phyloP scores from a whole-genome alignment of 2,888 invertebrate species.

The Dione juno region DNA sequence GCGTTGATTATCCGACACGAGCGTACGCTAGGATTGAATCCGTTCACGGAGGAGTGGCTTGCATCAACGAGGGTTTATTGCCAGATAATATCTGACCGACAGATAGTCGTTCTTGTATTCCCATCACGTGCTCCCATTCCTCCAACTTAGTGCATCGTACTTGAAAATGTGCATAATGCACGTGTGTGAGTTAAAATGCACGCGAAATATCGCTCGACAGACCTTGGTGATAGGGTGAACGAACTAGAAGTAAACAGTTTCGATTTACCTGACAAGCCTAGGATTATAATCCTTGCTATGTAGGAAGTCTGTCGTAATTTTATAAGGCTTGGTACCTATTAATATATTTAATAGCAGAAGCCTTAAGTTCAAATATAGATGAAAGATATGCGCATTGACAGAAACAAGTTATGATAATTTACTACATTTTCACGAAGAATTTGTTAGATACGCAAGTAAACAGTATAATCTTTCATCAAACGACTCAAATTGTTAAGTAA shows the following conservation, averaged over 20 bases:
- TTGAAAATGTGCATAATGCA: slow-evolving; percentile 67
- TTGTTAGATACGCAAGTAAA: slow-evolving; percentile 63
- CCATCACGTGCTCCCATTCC: slow-evolving; percentile 77
- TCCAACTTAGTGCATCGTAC: slow-evolving; percentile 76
- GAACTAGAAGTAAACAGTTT: slow-evolving; percentile 66
- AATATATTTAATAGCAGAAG: slow-evolving; percentile 18
- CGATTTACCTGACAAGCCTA: slow-evolving; percentile 25
- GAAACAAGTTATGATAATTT: slow-evolving; percentile 56
- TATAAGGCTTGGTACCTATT: slow-evolving; percentile 6
- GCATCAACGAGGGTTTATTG: slow-evolving; percentile 61
- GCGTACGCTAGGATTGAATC: slow-evolving; percentile 66
- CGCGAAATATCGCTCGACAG: slow-evolving; percentile 66
- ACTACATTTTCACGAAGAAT: slow-evolving; percentile 55
- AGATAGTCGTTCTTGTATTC: slow-evolving; percentile 69
- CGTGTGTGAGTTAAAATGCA: slow-evolving; percentile 65
- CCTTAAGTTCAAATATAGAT: slow-evolving; percentile 51
- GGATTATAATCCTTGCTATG: background rate
- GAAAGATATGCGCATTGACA: slow-evolving; percentile 69
- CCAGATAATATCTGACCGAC: slow-evolving; percentile 69
- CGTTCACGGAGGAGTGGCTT: slow-evolving; percentile 66
- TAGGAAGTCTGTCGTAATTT: slow-evolving; percentile 9
- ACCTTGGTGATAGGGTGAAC: slow-evolving; percentile 75
- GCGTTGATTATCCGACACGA: slow-evolving; percentile 47
- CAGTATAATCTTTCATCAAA: slow-evolving; percentile 76
- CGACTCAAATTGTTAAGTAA: slow-evolving; percentile 70